Percentiles rank a stretch among this genome's conserved stretches.
These are phyloP conservation scores for Drosophila miranda DNA, from an alignment of 1,140 invertebrate species.

Conservation along the genomic window DNA sequence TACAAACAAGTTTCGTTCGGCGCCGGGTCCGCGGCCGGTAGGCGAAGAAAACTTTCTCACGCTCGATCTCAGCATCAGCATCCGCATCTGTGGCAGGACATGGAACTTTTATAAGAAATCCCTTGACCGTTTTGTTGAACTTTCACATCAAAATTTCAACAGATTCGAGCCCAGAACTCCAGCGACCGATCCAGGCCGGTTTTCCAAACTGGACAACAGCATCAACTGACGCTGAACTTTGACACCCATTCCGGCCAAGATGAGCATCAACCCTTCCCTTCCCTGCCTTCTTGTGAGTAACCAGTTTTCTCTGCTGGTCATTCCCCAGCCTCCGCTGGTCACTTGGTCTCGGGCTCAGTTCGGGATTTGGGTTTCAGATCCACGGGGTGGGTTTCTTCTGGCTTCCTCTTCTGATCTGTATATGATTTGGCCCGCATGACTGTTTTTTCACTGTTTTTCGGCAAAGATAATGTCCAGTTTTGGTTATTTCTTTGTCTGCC, in stretches of 20 bases:
- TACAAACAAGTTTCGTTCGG: conserved; percentile 55
- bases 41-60: conserved; percentile 58
- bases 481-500: conserved; percentile 39
- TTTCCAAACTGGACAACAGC: conserved; percentile 77
- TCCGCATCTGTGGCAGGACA: conserved; percentile 66
- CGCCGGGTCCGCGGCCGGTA: neutral
- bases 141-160: conserved; percentile 82
- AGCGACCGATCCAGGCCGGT: conserved; percentile 57
- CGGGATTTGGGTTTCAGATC: neutral
- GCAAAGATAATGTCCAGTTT: conserved; percentile 77
- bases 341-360: conserved; percentile 17
- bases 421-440: conserved; percentile 52
- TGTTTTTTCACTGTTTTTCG: conserved; percentile 47
- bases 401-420: conserved; percentile 1
- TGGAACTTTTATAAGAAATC: conserved; percentile 74
- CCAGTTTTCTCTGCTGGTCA: conserved; percentile 51
- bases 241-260: conserved; percentile 77
- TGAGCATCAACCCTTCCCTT: conserved; percentile 41
- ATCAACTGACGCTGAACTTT: conserved; percentile 71
- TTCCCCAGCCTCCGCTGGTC: conserved; percentile 43
- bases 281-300: conserved; percentile 47
- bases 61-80: conserved; percentile 53
- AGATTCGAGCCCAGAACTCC: conserved; percentile 57
- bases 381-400: conserved; percentile 49
- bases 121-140: conserved; percentile 60